Base-by-base conservation (phyloP, 2,888 invertebrate species). In the Gerris lacustris region DNA sequence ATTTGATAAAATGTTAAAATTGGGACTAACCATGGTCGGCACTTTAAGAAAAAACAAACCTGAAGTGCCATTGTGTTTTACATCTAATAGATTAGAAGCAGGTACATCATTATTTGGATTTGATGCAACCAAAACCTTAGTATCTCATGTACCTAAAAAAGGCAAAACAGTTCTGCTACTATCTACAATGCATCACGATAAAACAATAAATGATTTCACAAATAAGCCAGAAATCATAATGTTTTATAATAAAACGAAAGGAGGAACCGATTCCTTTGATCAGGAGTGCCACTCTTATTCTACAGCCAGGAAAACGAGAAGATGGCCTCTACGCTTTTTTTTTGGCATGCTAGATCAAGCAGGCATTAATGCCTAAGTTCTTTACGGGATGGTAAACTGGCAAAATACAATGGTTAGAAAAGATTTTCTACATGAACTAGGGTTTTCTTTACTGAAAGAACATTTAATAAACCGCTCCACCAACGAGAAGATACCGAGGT, bases 21-120 rank as follows among this genome's bases (percentile, higher is more conserved):
- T 73, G 55, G 73, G 71, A 55, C 47, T 72, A 6, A 73, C 71
- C 31, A 43, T 72, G 31, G 68, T 72, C 11, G 74, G 73, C n/a
- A 74, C 73, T 6, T 69, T 75, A n/a, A 68, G 68, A 17, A 73
- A 72, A 72, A 72, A 77, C 70, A 78, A 78, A 74, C 70, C 72
- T 67, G 76, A 78, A 71, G 70, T 79, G 67, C 79, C 78, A 72
- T 77, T 79, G 73, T 72, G 74, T 31, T 74, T 69, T 63, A 31
- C 6, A 44, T 31, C 63, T 11, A 44, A 69, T 18, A 44, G 9
- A 15, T 18, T 64, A 17, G 67, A 44, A 6, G 45, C 71, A 18
- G 18, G 44, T 63, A 7, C 70, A 9, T 72, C 70, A 31, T 66
- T 72, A 11, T 70, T 68, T 66, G 63, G 62, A 43, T 69, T 69